Percentiles rank a stretch among this genome's conserved stretches.
phyloP scores from a whole-genome alignment of 1,140 invertebrate species.

The Lineus longissimus region DNA sequence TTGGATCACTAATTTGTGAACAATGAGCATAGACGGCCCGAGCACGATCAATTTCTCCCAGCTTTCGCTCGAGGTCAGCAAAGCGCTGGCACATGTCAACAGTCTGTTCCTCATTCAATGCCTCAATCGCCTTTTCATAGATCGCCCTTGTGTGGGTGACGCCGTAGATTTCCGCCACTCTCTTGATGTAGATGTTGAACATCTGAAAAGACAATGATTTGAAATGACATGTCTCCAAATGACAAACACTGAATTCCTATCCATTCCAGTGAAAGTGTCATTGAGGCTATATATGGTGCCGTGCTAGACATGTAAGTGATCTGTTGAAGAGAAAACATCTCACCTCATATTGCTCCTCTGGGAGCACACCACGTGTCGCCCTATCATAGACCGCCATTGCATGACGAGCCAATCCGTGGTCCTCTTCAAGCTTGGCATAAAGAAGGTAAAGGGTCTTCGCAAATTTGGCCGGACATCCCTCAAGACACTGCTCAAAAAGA shows the following conservation, averaged over 20 bases:
- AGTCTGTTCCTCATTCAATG: conserved; percentile 82
- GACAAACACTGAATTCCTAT: neutral
- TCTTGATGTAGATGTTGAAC: conserved; percentile 98
- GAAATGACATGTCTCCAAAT: no score
- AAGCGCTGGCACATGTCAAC: conserved; percentile 85
- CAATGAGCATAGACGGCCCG: conserved; percentile 96
- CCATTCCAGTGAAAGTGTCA: neutral
- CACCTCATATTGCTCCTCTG: conserved; percentile 88
- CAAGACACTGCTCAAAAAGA: conserved; percentile 98
- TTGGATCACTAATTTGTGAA: conserved; percentile 98
- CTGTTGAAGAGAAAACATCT: no score
- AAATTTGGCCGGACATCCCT: conserved; percentile 90
- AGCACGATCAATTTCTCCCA: conserved; percentile 96
- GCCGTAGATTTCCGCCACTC: conserved; percentile 95
- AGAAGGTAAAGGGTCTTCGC: conserved; percentile 91
- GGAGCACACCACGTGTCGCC: conserved; percentile 83
- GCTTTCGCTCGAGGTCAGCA: conserved; percentile 94
- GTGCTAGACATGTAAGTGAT: no score
- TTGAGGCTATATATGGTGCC: no score
- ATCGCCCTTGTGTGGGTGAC: conserved; percentile 94
- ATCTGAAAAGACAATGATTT: conserved; percentile 61
- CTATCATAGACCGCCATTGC: conserved; percentile 98
- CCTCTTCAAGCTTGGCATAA: conserved; percentile 97
- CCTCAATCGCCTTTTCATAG: conserved; percentile 97
- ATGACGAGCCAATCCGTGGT: conserved; percentile 93